Conservation (phyloP, 2,888 invertebrate genomes). For the Dinocampus coccinellae region DNA sequence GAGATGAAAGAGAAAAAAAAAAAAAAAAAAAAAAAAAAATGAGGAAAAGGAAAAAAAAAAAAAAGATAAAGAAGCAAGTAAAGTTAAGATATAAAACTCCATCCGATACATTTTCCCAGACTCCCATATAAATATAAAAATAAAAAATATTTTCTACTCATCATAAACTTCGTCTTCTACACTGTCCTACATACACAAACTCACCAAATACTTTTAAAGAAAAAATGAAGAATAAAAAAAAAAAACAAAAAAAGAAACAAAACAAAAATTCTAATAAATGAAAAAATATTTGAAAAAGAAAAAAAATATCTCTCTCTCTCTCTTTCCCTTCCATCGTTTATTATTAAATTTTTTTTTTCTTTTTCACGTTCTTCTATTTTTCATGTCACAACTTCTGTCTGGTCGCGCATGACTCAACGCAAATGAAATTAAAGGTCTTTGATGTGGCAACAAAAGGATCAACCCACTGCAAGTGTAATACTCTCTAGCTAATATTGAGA, state of each 20-base stretch:
- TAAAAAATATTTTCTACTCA: background rate
- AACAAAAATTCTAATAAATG: too few relatives aligned
- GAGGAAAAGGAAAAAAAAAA: background rate
- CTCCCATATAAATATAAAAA: background rate
- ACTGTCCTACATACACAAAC: too few relatives aligned
- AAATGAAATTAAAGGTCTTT: conserved; percentile 60
- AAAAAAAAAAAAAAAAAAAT: background rate
- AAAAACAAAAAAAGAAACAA: too few relatives aligned
- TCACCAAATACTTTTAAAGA: too few relatives aligned
- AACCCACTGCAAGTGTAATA: conserved; percentile 27
- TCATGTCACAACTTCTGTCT: conserved; percentile 9
- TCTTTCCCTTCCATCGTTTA: background rate
- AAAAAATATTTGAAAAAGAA: background rate
- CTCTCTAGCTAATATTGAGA: conserved; percentile 35
- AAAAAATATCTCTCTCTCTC: background rate
- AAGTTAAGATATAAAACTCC: background rate
- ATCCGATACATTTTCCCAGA: background rate
- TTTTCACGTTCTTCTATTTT: background rate
- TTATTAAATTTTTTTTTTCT: background rate
- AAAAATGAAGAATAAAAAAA: too few relatives aligned
- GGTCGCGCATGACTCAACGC: conserved; percentile 42
- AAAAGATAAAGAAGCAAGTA: background rate
- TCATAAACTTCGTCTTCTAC: conserved; percentile 4
- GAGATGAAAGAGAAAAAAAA: background rate
- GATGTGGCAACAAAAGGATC: conserved; percentile 50